These are phyloP conservation scores for Aporrectodea caliginosa DNA, from an alignment of 1,140 invertebrate genomes.

Conservation along the genomic window DNA sequence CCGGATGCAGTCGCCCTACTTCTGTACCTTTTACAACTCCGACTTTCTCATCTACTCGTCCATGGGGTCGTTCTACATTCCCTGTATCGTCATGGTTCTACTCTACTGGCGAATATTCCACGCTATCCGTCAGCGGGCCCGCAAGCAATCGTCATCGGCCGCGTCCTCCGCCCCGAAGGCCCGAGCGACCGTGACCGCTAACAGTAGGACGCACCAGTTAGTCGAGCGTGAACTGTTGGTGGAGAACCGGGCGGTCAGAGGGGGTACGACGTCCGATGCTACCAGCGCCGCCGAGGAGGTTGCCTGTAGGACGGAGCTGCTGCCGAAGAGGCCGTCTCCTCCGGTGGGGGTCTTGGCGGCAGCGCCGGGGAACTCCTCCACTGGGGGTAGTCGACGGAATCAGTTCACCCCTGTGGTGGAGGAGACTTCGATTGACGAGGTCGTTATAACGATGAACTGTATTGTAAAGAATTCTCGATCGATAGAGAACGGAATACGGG, in stretches of 20 bases:
- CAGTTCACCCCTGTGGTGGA: too few relatives aligned
- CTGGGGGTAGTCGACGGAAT: too few relatives aligned
- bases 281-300: background rate
- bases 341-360: too few relatives aligned
- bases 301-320: background rate
- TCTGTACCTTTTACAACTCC: constrained; percentile 92
- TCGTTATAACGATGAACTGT: too few relatives aligned
- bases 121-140: constrained; percentile 77
- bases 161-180: constrained; percentile 43
- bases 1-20: constrained; percentile 37
- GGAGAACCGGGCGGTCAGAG: too few relatives aligned
- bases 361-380: too few relatives aligned
- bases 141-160: constrained; percentile 72
- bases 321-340: too few relatives aligned
- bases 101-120: constrained; percentile 97
- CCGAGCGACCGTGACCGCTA: background rate
- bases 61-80: constrained; percentile 97
- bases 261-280: background rate
- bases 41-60: constrained; percentile 98
- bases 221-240: too few relatives aligned
- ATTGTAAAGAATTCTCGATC: too few relatives aligned
- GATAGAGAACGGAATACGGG: too few relatives aligned
- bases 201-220: background rate
- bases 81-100: constrained; percentile 97
- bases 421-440: too few relatives aligned